Evolutionary conservation across 1,140 invertebrate genomes (phyloP), one percentile per base, ranked within the genome.

Genomic region (Rhyzopertha dominica): DNA sequence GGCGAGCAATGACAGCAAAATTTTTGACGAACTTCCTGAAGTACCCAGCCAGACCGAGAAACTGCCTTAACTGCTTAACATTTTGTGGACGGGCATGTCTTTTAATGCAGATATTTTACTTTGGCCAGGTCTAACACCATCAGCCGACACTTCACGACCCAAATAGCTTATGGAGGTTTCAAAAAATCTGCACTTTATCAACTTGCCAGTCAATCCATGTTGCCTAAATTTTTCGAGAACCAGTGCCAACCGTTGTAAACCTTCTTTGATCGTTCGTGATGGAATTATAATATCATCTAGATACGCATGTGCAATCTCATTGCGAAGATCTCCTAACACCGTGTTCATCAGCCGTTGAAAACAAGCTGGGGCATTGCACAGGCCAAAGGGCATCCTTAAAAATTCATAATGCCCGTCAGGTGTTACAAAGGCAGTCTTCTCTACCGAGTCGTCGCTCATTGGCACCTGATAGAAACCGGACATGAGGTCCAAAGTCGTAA

Each of bases 361-460:
- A 10, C 66, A 67, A 0, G 59, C 54, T 1, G 68, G 66, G 1
- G 61, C 61, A 34, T 65, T 66, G 14, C 57, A 58, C 3, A 71
- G 26, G 0, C 69, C 68, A 42, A 66, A 69, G 3, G 67, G 63
- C 62, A 71, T 65, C 23, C 62, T 34, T 3, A 40, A 28, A 31
- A 63, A 72, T 38, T 63, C 55, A 23, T 59, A 64, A 47, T 63
- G 56, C 0, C 59, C 63, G 17, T 44, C 19, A 37, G 53, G 24
- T 12, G 51, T 56, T 2, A 38, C 50, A 53, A 76, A 75, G 0
- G 70, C 70, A 0, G 73, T 76, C 54, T 72, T 74, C 1, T 56
- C 39, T 5, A 44, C 56, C 37, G 61, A 55, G 0, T 41, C 23
- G 18, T 47, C 31, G 2, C 62, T 53, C 2, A 77, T 51, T 19